Conservation (phyloP, 2,888 invertebrate genomes). For the Nymphalis urticae region DNA sequence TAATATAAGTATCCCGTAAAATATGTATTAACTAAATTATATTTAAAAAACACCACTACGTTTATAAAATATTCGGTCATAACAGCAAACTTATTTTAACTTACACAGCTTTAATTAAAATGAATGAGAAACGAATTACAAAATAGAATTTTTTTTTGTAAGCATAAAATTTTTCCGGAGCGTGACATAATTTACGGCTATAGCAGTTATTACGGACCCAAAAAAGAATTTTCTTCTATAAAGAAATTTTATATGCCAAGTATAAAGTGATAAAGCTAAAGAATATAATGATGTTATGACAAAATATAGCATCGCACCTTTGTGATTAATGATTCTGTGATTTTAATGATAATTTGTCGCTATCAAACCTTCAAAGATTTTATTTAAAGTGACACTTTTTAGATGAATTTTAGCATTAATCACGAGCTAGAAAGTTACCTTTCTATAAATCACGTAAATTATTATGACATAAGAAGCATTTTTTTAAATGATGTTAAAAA, state of each 20-base stretch:
- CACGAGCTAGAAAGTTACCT: too few relatives aligned
- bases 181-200: slow-evolving; percentile 22
- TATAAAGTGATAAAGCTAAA: slow-evolving; percentile 10
- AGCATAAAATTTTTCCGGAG: slow-evolving; percentile 25
- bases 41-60: background rate
- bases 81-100: slow-evolving; percentile 20
- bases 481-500: too few relatives aligned
- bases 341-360: slow-evolving; percentile 1
- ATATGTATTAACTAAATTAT: background rate
- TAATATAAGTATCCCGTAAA: background rate
- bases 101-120: slow-evolving; percentile 33
- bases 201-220: slow-evolving; percentile 18
- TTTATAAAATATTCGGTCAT: slow-evolving; percentile 5
- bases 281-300: slow-evolving; percentile 9
- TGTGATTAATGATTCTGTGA: background rate
- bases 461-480: too few relatives aligned
- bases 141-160: slow-evolving; percentile 25
- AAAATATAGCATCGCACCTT: slow-evolving; percentile 7
- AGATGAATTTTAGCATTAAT: too few relatives aligned
- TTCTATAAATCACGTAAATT: too few relatives aligned
- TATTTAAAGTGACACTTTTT: too few relatives aligned
- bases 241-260: slow-evolving; percentile 4
- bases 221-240: slow-evolving; percentile 18
- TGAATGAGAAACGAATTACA: slow-evolving; percentile 25
- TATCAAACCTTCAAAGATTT: too few relatives aligned